Evolutionary conservation across 2,888 invertebrate genomes (phyloP).

Genomic region (Thecocarcelia acutangulata): DNA sequence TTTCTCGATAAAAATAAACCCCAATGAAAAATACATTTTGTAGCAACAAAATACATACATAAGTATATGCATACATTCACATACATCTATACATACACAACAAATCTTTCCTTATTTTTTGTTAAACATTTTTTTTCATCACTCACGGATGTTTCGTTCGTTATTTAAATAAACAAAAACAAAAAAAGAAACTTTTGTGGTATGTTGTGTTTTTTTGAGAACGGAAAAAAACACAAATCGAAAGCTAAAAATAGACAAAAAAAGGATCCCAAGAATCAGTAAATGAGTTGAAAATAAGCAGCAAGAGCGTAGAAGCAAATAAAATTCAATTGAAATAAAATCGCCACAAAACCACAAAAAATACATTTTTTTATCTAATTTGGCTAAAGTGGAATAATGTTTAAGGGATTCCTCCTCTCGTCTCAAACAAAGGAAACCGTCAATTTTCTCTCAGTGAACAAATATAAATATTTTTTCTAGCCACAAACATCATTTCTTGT

Average conservation of each 20-base stretch:
- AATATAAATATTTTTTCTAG: no score
- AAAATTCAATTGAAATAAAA: slow-evolving; percentile 33
- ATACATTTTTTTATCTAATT: slow-evolving; percentile 19
- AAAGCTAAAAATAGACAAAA: slow-evolving; percentile 64
- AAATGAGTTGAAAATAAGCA: neutral
- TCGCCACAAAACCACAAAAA: slow-evolving; percentile 49
- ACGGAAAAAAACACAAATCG: neutral
- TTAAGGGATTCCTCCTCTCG: neutral
- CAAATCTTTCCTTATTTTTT: slow-evolving; percentile 25
- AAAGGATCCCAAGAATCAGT: slow-evolving; percentile 50
- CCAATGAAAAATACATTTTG: slow-evolving; percentile 32
- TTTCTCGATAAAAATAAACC: slow-evolving; percentile 50
- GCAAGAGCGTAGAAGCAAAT: slow-evolving; percentile 16
- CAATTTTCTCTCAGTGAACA: no score
- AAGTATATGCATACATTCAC: neutral
- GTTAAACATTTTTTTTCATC: slow-evolving; percentile 9
- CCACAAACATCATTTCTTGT: no score
- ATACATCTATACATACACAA: neutral
- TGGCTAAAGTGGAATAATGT: slow-evolving; percentile 1
- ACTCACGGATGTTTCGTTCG: slow-evolving; percentile 18
- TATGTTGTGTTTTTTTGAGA: neutral
- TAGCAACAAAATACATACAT: slow-evolving; percentile 21
- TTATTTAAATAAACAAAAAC: slow-evolving; percentile 13
- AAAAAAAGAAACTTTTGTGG: slow-evolving; percentile 22
- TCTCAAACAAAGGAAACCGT: no score